A percentile compares a stretch with the other conserved stretches of the same genome.
Conservation (phyloP, 2,113 vertebrate species). For the Plestiodon gilberti region DNA sequence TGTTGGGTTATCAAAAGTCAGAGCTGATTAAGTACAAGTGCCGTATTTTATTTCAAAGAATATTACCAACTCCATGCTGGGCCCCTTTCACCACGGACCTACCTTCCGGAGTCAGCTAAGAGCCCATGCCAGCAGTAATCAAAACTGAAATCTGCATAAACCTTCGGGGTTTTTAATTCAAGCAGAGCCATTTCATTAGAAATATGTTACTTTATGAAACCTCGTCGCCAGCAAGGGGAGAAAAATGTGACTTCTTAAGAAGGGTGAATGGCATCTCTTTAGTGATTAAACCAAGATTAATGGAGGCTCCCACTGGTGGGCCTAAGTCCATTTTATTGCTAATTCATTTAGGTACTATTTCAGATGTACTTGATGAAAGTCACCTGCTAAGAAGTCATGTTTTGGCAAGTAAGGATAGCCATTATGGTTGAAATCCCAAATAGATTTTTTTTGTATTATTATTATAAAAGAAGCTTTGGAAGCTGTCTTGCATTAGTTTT, state of each 20-base stretch:
- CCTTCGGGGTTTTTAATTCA: conserved; percentile 92
- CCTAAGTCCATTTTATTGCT: conserved; percentile 99
- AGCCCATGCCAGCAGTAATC: conserved; percentile 99
- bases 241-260: conserved; percentile 98
- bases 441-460: conserved; percentile 74
- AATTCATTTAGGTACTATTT: conserved; percentile 99
- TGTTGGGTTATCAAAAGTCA: conserved; percentile 99
- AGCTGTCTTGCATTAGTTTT: conserved; percentile 80
- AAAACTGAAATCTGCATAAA: conserved; percentile 97
- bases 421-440: conserved; percentile 92
- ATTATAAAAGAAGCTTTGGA: conserved; percentile 83
- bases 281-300: conserved; percentile 99
- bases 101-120: conserved; percentile 94
- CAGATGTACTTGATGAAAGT: conserved; percentile 93
- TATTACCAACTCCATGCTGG: conserved; percentile 94
- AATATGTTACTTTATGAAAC: conserved; percentile 97
- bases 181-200: conserved; percentile 99
- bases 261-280: conserved; percentile 99
- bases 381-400: conserved; percentile 98
- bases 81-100: conserved; percentile 93
- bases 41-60: conserved; percentile 99
- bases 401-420: conserved; percentile 93
- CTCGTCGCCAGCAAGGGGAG: conserved; percentile 92
- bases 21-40: conserved; percentile 98
- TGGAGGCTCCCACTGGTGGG: conserved; percentile 94